Conservation (phyloP, 2,888 invertebrate genomes). For the Epinotia bilunana region DNA sequence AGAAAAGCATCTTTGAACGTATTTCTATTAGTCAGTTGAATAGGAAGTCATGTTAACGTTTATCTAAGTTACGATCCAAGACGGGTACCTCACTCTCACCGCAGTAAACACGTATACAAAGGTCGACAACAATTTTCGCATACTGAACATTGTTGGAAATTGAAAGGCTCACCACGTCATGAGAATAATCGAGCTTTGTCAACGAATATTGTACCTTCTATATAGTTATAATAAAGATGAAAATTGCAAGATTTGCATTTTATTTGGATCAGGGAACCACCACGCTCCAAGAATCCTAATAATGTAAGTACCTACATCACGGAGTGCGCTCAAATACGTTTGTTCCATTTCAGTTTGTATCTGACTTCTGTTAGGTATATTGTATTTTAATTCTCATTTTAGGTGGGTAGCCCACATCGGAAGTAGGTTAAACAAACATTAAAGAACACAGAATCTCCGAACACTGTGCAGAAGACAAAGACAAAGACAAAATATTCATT, state of each 20-base stretch:
- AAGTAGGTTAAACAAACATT: conserved; percentile 28
- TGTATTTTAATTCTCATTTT: conserved; percentile 4
- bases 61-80: conserved; percentile 27
- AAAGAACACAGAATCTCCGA: conserved; percentile 3
- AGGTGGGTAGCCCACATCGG: background rate
- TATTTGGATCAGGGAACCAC: conserved; percentile 47
- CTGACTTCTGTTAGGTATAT: background rate
- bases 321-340: conserved; percentile 58
- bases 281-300: conserved; percentile 68
- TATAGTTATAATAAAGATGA: background rate
- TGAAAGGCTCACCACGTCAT: conserved; percentile 68
- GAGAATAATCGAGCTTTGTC: conserved; percentile 48
- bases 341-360: conserved; percentile 50
- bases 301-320: conserved; percentile 61
- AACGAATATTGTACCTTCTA: conserved; percentile 51
- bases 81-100: conserved; percentile 46
- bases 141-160: conserved; percentile 73
- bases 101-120: conserved; percentile 69
- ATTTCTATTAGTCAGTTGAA: background rate
- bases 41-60: conserved; percentile 12
- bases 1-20: no score
- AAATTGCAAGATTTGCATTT: conserved; percentile 17
- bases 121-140: conserved; percentile 75
- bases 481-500: no score
- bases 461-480: background rate